Evolutionary conservation across 2,888 invertebrate species (phyloP), one percentile per base, ranked within the genome.

Genomic region (Oxyteleia sp.): DNA sequence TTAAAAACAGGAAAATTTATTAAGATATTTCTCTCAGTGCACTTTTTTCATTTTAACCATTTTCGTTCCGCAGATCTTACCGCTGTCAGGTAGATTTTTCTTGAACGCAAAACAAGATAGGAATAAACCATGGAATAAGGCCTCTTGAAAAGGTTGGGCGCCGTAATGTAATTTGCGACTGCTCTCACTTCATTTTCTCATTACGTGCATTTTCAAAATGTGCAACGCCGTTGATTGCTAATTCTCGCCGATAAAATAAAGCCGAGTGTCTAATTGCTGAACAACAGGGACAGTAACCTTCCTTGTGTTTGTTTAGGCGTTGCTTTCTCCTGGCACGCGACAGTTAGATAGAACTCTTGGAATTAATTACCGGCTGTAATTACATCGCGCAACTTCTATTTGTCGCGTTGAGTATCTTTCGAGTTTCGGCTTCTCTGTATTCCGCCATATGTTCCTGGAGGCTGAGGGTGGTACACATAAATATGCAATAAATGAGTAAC

Each of bases 281-380:
- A 85, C 82, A 87, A 81, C 85, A 83, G 66, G 64, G 80, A 78
- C 64, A 69, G 57, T 69, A 20, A 64, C 79, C 63, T 68, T 69
- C 64, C 55, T 43, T 38, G 66, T 66, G 84, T 69, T 69, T 78
- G 79, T 83, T 74, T 64, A 59, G 78, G 74, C 66, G 45, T 41
- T 61, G 35, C 29, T 63, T 84, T 64, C 84, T 82, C 38, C 63
- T 78, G 71, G 81, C 82, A 86, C 74, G 78, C 86, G 85, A 85
- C 85, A 76, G 85, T 82, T 84, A 84, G 82, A 85, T 72, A 83
- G 78, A 88, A 87, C 86, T 87, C 82, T 64, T 79, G 68, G 87
- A 89, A 88, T 90, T 90, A 89, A 90, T 90, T 90, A 88, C 63
- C 49, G 38, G 35, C 38, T 63, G 66, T 74, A 81, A 74, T 84